Conservation (phyloP, 1,140 invertebrate species). For the Dendrolimus punctatus region DNA sequence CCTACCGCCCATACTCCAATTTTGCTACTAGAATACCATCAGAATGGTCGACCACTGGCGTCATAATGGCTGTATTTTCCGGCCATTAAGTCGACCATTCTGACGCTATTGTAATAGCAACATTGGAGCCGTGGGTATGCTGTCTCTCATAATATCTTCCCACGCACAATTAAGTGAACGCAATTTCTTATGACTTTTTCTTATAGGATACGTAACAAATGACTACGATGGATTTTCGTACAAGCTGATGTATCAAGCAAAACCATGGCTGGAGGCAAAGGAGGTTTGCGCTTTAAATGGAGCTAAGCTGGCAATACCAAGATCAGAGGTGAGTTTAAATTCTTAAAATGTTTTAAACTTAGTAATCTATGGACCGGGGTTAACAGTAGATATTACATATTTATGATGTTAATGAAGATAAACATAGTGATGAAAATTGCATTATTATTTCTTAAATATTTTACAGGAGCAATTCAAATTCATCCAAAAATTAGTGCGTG, state of each 20-base stretch:
- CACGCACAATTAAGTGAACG: not conserved
- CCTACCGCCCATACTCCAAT: no score
- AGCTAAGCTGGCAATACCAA: constrained; percentile 42
- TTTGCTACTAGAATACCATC: no score
- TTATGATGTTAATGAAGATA: not conserved
- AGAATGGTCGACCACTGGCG: no score
- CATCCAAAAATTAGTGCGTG: constrained; percentile 40
- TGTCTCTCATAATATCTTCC: no score
- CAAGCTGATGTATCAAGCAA: constrained; percentile 33
- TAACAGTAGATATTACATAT: no score
- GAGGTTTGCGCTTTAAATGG: constrained; percentile 28
- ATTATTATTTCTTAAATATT: not conserved
- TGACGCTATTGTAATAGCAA: no score
- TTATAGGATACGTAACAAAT: constrained; percentile 33
- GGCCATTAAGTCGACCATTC: no score
- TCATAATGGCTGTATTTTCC: no score
- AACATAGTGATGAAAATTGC: not conserved
- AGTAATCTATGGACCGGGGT: no score
- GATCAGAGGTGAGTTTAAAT: constrained; percentile 28
- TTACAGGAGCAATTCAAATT: constrained; percentile 49
- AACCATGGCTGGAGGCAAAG: constrained; percentile 31
- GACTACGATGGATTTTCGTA: constrained; percentile 24
- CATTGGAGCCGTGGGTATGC: no score
- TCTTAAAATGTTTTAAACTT: not conserved
- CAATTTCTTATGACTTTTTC: not conserved